Conservation (phyloP, 2,797 vertebrate genomes). For the Typhlichthys subterraneus region DNA sequence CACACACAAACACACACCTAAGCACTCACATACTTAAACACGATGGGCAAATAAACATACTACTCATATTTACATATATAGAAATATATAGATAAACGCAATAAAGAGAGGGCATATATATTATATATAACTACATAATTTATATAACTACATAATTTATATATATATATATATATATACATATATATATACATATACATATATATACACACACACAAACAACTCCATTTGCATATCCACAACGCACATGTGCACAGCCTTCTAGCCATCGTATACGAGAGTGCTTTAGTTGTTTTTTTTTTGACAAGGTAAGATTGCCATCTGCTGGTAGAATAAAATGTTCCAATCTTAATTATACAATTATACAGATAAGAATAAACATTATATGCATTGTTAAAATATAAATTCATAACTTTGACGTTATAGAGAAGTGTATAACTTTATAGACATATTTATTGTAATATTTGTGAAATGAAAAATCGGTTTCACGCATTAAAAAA, state of each 20-base stretch:
- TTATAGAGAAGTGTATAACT: too few species aligned
- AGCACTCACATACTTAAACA: not conserved
- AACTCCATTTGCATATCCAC: not conserved
- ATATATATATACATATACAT: not conserved
- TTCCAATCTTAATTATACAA: not conserved
- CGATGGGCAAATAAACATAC: not conserved
- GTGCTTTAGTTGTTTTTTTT: constrained; percentile 35
- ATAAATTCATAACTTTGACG: too few species aligned
- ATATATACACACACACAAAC: not conserved
- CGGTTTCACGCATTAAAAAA: too few species aligned
- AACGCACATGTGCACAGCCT: not conserved
- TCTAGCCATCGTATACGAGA: not conserved
- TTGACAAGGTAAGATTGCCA: constrained; percentile 69
- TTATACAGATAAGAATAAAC: not conserved
- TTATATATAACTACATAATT: not conserved
- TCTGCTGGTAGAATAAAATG: constrained; percentile 58
- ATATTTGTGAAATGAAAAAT: too few species aligned
- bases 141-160: not conserved
- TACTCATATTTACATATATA: constrained; percentile 1
- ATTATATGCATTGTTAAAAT: too few species aligned
- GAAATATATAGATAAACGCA: not conserved
- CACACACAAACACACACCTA: constrained; percentile 2
- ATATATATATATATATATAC: not conserved
- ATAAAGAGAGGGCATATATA: not conserved
- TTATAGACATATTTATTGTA: too few species aligned